These are phyloP conservation scores for Cassiopea xamachana DNA, from an alignment of 30 jellyfish, hydroid and myxozoan genomes.

Conservation along the genomic window DNA sequence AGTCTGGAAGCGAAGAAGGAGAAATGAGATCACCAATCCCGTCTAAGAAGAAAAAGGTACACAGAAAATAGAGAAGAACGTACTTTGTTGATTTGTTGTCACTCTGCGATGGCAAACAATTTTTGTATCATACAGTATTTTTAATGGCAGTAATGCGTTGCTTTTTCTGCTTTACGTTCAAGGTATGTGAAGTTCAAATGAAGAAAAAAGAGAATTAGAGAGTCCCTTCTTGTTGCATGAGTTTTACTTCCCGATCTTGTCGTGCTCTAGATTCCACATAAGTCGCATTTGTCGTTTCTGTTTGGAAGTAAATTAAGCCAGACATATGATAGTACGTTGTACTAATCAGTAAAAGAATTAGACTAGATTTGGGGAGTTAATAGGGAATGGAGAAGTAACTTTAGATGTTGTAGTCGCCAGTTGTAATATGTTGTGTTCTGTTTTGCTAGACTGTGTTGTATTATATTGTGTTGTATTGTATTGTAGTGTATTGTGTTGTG, in stretches of 20 bases:
- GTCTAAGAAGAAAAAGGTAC: constrained; percentile 76
- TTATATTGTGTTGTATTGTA: no score
- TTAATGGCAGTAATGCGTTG: not conserved
- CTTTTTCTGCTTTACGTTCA: constrained; percentile 5
- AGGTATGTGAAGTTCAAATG: constrained; percentile 14
- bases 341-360: no score
- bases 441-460: not conserved
- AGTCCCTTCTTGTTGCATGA: not conserved
- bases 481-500: no score
- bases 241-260: not conserved
- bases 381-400: not conserved
- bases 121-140: not conserved
- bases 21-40: constrained; percentile 78
- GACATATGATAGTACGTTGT: no score
- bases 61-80: constrained; percentile 30
- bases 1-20: constrained; percentile 86
- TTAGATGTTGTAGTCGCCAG: not conserved
- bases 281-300: not conserved
- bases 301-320: not conserved
- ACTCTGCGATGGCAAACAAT: not conserved
- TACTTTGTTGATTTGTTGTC: not conserved
- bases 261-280: not conserved
- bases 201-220: not conserved
- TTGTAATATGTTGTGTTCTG: not conserved
- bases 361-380: not conserved